A percentile compares a stretch with the other conserved stretches of the same genome.
Conservation (phyloP, 2,797 vertebrate genomes). For the Scolopax rusticola region DNA sequence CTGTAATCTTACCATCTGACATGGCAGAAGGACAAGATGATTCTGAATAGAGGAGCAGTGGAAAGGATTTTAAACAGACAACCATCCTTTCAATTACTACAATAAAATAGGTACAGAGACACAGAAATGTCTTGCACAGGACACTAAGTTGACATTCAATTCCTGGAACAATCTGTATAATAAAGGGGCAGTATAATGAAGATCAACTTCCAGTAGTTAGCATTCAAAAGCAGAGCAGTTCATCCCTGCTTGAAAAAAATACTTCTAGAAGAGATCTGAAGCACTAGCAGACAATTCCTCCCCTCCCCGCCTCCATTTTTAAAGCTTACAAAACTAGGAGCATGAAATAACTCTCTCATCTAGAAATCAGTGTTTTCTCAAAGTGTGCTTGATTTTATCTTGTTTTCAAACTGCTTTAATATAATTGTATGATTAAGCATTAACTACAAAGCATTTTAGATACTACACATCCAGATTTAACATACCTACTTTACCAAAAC, state of each 20-base stretch:
- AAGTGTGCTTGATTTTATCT: conserved; percentile 8
- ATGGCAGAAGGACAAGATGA: conserved; percentile 53
- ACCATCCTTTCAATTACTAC: conserved; percentile 1
- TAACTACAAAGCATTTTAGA: background rate
- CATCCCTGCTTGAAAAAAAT: background rate
- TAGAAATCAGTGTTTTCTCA: background rate
- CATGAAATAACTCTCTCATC: background rate
- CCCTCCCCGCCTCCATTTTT: background rate
- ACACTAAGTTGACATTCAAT: background rate
- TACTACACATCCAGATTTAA: background rate
- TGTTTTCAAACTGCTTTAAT: background rate
- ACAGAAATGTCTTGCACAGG: background rate
- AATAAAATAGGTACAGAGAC: conserved; percentile 19
- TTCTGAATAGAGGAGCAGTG: conserved; percentile 38
- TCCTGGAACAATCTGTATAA: background rate
- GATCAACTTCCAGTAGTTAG: conserved; percentile 23
- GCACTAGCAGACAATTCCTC: accelerated
- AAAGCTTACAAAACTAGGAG: background rate
- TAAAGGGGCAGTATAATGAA: background rate
- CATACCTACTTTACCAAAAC: background rate
- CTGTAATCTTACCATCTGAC: conserved; percentile 69
- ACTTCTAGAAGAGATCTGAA: background rate
- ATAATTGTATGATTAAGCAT: background rate
- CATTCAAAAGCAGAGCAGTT: background rate
- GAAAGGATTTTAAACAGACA: conserved; percentile 42